These are phyloP conservation scores for Sander vitreus DNA, from an alignment of 2,113 vertebrate genomes.

Conservation along the genomic window DNA sequence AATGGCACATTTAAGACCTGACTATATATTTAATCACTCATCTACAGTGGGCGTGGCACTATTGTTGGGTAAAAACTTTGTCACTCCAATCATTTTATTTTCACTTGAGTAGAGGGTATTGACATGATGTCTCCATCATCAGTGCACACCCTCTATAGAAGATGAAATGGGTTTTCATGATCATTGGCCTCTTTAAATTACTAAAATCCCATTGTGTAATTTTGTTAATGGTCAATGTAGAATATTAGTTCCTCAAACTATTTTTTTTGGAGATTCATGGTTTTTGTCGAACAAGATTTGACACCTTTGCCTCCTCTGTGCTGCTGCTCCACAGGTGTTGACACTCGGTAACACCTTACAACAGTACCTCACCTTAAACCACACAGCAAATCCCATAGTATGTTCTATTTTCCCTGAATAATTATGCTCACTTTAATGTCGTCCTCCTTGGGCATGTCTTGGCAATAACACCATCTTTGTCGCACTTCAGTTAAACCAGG, in stretches of 20 bases:
- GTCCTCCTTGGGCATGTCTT: background rate
- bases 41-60: background rate
- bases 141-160: background rate
- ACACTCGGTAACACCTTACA: conserved; percentile 49
- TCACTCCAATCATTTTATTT: background rate
- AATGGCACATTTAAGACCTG: background rate
- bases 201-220: background rate
- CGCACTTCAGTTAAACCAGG: conserved; percentile 14
- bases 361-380: conserved; percentile 64
- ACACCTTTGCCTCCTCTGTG: conserved; percentile 37
- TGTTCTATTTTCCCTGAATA: background rate
- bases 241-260: background rate
- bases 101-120: background rate
- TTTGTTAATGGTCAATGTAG: background rate
- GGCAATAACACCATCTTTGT: conserved; percentile 50
- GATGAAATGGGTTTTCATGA: background rate
- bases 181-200: background rate
- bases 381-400: conserved; percentile 20
- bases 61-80: conserved; percentile 5
- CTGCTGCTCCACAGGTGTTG: conserved; percentile 52
- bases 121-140: too few species aligned
- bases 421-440: background rate
- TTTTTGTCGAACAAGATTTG: background rate
- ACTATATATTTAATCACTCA: background rate
- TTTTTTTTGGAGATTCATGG: conserved; percentile 2